These are phyloP conservation scores for Pelobates fuscus DNA, from an alignment of 2,113 vertebrate genomes.

Conservation along the genomic window DNA sequence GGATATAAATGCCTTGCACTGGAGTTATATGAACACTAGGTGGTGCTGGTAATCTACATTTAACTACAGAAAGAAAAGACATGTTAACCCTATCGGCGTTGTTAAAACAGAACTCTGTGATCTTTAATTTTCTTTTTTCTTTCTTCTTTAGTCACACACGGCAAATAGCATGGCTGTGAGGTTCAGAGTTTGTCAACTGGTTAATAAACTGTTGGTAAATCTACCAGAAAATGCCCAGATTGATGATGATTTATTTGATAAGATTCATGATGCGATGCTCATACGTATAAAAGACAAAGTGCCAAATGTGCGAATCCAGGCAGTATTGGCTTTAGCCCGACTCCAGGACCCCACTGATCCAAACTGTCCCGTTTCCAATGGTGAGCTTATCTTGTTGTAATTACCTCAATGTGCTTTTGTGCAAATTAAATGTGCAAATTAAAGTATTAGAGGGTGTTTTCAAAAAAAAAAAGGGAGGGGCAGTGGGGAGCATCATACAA, in stretches of 20 bases:
- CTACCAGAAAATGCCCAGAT: conserved; percentile 94
- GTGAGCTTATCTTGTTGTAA: conserved; percentile 58
- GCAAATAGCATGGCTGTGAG: conserved; percentile 86
- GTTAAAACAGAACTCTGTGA: no score
- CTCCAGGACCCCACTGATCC: conserved; percentile 88
- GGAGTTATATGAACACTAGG: no score
- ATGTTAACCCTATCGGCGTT: no score
- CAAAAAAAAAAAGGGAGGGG: no score
- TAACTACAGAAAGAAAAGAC: no score
- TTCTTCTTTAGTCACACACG: conserved; percentile 75
- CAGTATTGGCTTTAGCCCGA: conserved; percentile 88
- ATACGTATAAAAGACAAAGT: conserved; percentile 89
- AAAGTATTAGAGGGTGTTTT: no score
- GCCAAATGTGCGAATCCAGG: conserved; percentile 92
- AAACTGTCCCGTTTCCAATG: conserved; percentile 84
- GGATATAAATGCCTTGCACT: no score
- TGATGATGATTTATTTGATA: conserved; percentile 89
- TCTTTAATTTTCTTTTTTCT: conserved; percentile 13
- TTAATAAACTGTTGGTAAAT: conserved; percentile 89
- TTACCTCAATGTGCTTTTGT: no score
- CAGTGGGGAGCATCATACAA: no score
- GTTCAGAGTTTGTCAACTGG: conserved; percentile 88
- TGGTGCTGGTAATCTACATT: no score
- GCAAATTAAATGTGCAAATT: no score
- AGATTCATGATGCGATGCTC: conserved; percentile 90